Percentiles rank a stretch among this genome's conserved stretches.
These are phyloP conservation scores for Mobula birostris DNA, from an alignment of 2,113 vertebrate species.

Conservation along the genomic window DNA sequence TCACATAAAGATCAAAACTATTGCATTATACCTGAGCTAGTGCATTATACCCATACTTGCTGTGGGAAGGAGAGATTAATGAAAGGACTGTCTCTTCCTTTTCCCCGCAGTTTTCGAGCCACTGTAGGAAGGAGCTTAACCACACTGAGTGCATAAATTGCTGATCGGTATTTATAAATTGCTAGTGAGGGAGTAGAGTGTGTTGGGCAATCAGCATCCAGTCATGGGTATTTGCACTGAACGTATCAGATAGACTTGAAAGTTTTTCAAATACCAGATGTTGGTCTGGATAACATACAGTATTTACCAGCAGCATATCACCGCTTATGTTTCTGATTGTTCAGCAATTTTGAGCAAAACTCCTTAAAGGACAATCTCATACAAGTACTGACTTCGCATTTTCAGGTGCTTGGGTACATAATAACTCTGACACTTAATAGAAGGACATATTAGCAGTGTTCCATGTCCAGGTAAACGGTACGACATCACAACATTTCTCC, in stretches of 20 bases:
- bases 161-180: no score
- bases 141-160: not conserved
- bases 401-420: not conserved
- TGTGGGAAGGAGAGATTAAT: not conserved
- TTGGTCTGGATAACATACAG: not conserved
- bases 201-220: not conserved
- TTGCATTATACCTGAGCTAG: not conserved
- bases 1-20: no score
- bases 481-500: not conserved
- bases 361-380: not conserved
- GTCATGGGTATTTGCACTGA: not conserved
- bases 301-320: not conserved
- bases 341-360: not conserved
- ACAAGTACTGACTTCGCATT: not conserved
- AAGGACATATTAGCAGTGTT: not conserved
- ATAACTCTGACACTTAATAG: not conserved
- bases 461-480: no score
- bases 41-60: not conserved
- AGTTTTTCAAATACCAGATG: not conserved
- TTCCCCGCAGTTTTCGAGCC: not conserved
- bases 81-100: not conserved
- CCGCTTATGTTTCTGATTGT: not conserved
- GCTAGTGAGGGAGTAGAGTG: no score
- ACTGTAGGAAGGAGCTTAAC: not conserved
- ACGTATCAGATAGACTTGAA: not conserved